phyloP scores from a whole-genome alignment of 92 coral and sea anemone genomes.

The Parazoanthus atlanticus region DNA sequence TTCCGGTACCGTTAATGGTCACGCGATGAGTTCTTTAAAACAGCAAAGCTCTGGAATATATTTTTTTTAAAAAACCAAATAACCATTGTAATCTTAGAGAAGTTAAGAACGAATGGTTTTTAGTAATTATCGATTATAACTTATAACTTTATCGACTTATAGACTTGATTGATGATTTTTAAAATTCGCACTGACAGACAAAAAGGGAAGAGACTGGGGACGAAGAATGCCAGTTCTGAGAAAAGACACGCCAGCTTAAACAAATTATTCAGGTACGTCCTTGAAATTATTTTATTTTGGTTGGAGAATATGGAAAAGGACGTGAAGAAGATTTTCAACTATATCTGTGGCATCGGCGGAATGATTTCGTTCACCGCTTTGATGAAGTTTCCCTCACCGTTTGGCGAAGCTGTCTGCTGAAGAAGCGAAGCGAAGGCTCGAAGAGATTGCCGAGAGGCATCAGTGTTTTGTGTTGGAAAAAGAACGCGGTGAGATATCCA shows the following conservation, averaged over 20 bases:
- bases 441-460: neutral
- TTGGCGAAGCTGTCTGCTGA: neutral
- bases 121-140: too few species aligned
- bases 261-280: neutral
- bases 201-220: neutral
- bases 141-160: too few species aligned
- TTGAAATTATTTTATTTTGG: neutral
- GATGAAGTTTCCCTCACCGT: constrained; percentile 7
- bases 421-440: constrained; percentile 24
- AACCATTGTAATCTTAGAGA: too few species aligned
- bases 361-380: neutral
- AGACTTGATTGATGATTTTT: too few species aligned
- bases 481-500: neutral
- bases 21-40: too few species aligned
- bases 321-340: constrained; percentile 39
- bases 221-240: neutral
- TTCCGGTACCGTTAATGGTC: too few species aligned
- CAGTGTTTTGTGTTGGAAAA: constrained; percentile 13
- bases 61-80: too few species aligned
- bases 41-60: too few species aligned
- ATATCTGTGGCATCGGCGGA: constrained; percentile 19
- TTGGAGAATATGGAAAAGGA: constrained; percentile 17
- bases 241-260: neutral
- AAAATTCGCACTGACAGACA: too few species aligned
- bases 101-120: too few species aligned